Conservation (phyloP, 2,113 vertebrate species). For the Centrocercus urophasianus region DNA sequence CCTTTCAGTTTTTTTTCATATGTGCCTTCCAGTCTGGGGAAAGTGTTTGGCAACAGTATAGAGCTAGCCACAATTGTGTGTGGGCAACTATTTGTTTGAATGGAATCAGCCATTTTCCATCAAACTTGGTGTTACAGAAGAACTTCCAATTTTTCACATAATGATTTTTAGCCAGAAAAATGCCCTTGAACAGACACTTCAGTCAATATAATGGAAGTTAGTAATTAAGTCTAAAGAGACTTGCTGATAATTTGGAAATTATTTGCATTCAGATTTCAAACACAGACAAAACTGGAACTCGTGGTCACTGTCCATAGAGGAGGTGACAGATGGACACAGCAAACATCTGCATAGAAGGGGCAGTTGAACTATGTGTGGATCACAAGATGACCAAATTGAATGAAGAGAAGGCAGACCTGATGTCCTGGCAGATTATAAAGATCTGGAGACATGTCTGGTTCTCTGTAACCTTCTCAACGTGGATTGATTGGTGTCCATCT, state of each 20-base stretch:
- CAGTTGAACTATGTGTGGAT: not conserved
- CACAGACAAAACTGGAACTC: accelerated
- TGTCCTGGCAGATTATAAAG: not conserved
- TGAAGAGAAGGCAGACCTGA: not conserved
- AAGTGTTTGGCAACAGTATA: not conserved
- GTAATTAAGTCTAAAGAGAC: not conserved
- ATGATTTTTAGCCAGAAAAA: not conserved
- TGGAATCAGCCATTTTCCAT: not conserved
- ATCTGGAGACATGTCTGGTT: not conserved
- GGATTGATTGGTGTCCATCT: not conserved
- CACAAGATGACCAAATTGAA: not conserved
- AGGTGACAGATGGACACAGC: slow-evolving; percentile 24
- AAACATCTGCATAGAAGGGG: slow-evolving; percentile 7
- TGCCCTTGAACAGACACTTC: not conserved
- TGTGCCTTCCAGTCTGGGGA: not conserved
- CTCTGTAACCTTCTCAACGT: not conserved
- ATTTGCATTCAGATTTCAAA: not conserved
- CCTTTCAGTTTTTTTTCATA: not conserved
- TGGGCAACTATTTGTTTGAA: not conserved
- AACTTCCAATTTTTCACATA: not conserved
- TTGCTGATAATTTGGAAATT: not conserved
- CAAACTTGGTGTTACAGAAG: not conserved
- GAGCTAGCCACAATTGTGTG: not conserved
- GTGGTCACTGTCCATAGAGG: not conserved
- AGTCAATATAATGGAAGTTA: not conserved